Conservation (phyloP, 1,140 invertebrate genomes). For the Platyscapa corneri region DNA sequence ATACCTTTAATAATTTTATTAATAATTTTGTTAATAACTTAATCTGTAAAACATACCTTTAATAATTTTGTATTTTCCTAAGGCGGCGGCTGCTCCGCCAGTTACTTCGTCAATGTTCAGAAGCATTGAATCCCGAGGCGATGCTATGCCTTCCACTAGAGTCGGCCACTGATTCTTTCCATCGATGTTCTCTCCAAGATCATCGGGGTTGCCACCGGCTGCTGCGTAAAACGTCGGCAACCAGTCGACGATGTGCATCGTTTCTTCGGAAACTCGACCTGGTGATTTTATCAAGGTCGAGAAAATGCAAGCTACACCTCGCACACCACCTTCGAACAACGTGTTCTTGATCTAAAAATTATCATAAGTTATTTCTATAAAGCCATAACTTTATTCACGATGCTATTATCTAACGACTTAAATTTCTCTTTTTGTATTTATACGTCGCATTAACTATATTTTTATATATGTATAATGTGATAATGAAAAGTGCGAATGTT, state of each 20-base stretch:
- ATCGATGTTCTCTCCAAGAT: conserved; percentile 64
- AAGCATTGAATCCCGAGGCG: conserved; percentile 53
- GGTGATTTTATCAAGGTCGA: conserved; percentile 73
- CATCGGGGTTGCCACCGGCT: conserved; percentile 72
- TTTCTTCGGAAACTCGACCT: conserved; percentile 75
- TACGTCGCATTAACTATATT: too few species aligned
- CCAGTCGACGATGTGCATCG: conserved; percentile 85
- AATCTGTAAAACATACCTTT: conserved; percentile 58
- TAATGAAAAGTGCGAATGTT: too few species aligned
- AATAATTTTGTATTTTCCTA: conserved; percentile 62
- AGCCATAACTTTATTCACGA: too few species aligned
- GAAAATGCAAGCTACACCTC: conserved; percentile 78
- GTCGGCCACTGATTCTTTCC: conserved; percentile 74
- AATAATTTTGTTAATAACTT: too few species aligned
- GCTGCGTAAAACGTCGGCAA: conserved; percentile 79
- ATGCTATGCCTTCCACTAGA: conserved; percentile 49
- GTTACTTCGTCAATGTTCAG: conserved; percentile 63
- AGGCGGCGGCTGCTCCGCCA: conserved; percentile 56
- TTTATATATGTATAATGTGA: too few species aligned
- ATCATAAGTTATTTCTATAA: too few species aligned
- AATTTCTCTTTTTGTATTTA: too few species aligned
- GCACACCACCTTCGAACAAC: conserved; percentile 80
- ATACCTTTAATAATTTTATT: too few species aligned
- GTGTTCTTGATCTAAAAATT: conserved; percentile 68
- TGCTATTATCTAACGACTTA: too few species aligned